phyloP scores from a whole-genome alignment of 2,888 invertebrate genomes.

The Rugalucina vietnamica region DNA sequence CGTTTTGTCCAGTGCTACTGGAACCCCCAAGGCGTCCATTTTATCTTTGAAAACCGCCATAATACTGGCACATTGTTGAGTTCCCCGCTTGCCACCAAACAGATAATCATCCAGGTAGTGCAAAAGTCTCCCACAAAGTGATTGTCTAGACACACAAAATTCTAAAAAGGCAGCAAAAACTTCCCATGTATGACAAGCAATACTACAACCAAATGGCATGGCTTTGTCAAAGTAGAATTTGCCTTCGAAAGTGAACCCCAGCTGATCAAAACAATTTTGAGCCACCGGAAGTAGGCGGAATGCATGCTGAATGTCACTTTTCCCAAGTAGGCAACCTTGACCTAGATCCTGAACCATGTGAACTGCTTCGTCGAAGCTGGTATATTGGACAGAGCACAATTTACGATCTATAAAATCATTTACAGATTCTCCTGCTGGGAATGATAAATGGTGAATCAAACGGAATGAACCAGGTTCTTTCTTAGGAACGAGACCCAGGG shows the following conservation, averaged over 20 bases:
- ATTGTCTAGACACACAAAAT: slow-evolving; percentile 12
- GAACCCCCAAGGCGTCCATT: slow-evolving; percentile 1
- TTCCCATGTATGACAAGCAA: slow-evolving; percentile 24
- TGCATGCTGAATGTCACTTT: slow-evolving; percentile 51
- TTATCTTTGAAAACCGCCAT: slow-evolving; percentile 11
- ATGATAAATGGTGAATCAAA: slow-evolving; percentile 45
- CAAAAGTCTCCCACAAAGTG: neutral
- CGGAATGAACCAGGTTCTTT: slow-evolving; percentile 26
- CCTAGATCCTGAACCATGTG: slow-evolving; percentile 32
- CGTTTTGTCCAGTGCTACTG: slow-evolving; percentile 22
- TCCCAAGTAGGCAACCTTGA: slow-evolving; percentile 27
- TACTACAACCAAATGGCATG: slow-evolving; percentile 34
- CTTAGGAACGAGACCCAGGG: slow-evolving; percentile 48
- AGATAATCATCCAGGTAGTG: slow-evolving; percentile 44
- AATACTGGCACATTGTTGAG: neutral
- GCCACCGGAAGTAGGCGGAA: slow-evolving; percentile 46
- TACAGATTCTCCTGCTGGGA: slow-evolving; percentile 22
- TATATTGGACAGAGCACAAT: slow-evolving; percentile 39
- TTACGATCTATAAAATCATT: slow-evolving; percentile 36
- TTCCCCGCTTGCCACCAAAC: slow-evolving; percentile 9
- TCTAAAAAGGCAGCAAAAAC: slow-evolving; percentile 34
- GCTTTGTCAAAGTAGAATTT: slow-evolving; percentile 37
- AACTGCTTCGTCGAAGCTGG: slow-evolving; percentile 40
- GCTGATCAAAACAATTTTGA: slow-evolving; percentile 44
- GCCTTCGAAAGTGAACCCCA: slow-evolving; percentile 37